Evolutionary conservation across 2,113 vertebrate species (phyloP), one percentile per base, ranked within the genome.

Genomic region (Bujurquina vittata): DNA sequence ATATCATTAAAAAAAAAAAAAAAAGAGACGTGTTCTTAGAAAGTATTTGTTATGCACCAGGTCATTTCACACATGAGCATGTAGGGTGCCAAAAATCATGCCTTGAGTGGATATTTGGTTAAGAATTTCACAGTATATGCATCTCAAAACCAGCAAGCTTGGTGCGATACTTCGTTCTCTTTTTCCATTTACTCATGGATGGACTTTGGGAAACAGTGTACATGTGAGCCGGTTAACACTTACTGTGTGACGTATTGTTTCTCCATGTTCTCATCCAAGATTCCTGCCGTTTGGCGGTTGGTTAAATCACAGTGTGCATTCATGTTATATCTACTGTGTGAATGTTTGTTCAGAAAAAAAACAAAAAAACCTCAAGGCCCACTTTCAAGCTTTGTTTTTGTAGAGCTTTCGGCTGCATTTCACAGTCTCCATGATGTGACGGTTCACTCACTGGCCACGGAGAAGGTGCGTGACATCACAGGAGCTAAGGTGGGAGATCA

Each of bases 1-100:
- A 95, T 94, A 94, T 91, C 46, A 86, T 67, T 93, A 75, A 86
- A 75, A 54, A 61, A 10, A 7, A 49, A 69, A 46, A 29, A 46
- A 75, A 49, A 83, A 81, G 58, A 82, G 78, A 87, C 77, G 57
- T 87, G 77, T 91, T 91, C 85, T 85, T 83, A 87, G 67, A 60
- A 89, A 84, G 79, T 75, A 18, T 75, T 56, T 49, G 22, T 91
- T 60, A 54, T 18, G 81, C 86, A 88, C 87, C 61, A 4, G 56
- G 81, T 86, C 79, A 20, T 88, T 80, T 83, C 59, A 83, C 84
- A 49, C 84, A 79, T 80, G 61, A 74, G 75, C 55, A 60, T 80
- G 61, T 49, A 75, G 86, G 92, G 93, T 92, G 93, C 92, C 94
- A 91, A 93, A 92, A 67, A 18, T 80, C 84, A 89, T 87, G 89